These are phyloP conservation scores for Rhynchotus rufescens DNA, from an alignment of 2,797 vertebrate genomes.

Conservation along the genomic window DNA sequence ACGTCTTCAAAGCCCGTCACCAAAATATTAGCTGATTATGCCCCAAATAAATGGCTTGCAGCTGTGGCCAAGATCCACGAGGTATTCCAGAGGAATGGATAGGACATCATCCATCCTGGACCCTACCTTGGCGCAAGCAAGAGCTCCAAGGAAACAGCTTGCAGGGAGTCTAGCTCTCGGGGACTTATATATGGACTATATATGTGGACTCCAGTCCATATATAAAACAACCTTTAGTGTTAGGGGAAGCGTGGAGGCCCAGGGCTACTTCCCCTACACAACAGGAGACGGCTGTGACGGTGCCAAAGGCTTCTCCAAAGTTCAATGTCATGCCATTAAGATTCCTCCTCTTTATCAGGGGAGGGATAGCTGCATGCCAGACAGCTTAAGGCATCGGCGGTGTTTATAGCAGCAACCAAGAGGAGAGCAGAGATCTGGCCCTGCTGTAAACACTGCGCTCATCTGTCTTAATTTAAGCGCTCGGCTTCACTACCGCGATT, in stretches of 20 bases:
- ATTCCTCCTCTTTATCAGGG: background rate
- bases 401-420: background rate
- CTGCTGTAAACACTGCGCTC: background rate
- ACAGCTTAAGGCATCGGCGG: background rate
- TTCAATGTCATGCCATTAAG: background rate
- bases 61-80: slow-evolving; percentile 29
- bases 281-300: background rate
- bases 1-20: slow-evolving; percentile 51
- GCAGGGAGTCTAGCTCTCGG: background rate
- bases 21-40: slow-evolving; percentile 33
- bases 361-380: background rate
- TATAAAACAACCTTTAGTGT: background rate
- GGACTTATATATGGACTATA: no score
- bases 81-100: background rate
- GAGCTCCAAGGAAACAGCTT: slow-evolving; percentile 39
- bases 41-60: slow-evolving; percentile 22
- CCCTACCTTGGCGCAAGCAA: background rate
- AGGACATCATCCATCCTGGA: slow-evolving; percentile 26
- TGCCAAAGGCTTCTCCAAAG: slow-evolving; percentile 11
- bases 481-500: background rate
- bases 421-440: background rate
- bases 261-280: background rate
- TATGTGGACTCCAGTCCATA: no score
- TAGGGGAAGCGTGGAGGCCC: background rate
- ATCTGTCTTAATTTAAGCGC: background rate